Conservation (phyloP, 2,888 invertebrate species). For the Lasioglossum morio region DNA sequence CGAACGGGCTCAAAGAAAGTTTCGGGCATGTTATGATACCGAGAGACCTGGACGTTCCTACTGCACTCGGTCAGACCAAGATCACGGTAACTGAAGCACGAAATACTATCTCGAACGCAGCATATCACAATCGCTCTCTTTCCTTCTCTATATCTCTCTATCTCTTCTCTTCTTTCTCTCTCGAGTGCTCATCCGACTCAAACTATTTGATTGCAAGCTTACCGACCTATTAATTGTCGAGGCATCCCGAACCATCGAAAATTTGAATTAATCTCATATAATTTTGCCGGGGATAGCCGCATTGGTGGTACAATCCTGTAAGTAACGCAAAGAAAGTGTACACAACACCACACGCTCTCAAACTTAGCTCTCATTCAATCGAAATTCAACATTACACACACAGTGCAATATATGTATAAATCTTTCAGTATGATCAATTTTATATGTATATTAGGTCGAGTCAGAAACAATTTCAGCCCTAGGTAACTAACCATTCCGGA, state of each 20-base stretch:
- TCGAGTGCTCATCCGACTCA: not conserved
- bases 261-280: slow-evolving; percentile 42
- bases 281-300: slow-evolving; percentile 87
- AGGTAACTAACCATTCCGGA: no score
- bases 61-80: slow-evolving; percentile 95
- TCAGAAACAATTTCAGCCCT: not conserved
- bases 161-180: not conserved
- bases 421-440: not conserved
- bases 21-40: slow-evolving; percentile 96
- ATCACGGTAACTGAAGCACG: slow-evolving; percentile 90
- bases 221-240: not conserved
- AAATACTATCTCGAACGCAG: not conserved
- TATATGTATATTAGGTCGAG: not conserved
- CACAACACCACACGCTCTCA: slow-evolving; percentile 10
- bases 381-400: not conserved
- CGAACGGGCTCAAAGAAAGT: slow-evolving; percentile 95
- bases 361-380: not conserved
- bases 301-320: slow-evolving; percentile 97
- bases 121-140: slow-evolving; percentile 6
- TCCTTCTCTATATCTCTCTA: rapidly evolving
- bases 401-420: not conserved
- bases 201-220: not conserved
- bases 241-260: not conserved
- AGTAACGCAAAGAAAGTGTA: slow-evolving; percentile 86
- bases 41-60: slow-evolving; percentile 95